Evolutionary conservation across 1,140 invertebrate species (phyloP).

Genomic region (Drusus annulatus): DNA sequence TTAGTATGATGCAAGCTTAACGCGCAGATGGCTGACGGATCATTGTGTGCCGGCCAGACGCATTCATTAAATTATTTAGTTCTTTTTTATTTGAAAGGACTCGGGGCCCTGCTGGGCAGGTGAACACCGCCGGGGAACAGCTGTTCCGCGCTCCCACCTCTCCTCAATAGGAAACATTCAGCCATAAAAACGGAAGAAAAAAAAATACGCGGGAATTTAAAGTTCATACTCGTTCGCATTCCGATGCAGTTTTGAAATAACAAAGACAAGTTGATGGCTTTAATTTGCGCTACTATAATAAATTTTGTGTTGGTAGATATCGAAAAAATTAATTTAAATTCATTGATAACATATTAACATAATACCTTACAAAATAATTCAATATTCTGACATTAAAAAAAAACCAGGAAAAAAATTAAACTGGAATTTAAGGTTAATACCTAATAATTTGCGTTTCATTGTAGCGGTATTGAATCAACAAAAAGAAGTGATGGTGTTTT

Average conservation of each 20-base stretch:
- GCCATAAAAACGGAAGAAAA: slow-evolving; percentile 12
- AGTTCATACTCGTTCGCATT: neutral
- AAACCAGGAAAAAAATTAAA: too few species aligned
- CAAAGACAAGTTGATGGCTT: too few species aligned
- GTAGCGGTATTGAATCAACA: too few species aligned
- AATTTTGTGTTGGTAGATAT: too few species aligned
- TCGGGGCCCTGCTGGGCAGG: slow-evolving; percentile 3
- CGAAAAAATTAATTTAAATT: too few species aligned
- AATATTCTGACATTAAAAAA: too few species aligned
- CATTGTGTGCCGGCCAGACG: slow-evolving; percentile 30
- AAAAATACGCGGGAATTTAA: slow-evolving; percentile 2
- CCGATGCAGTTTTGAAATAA: neutral
- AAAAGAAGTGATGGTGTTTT: too few species aligned
- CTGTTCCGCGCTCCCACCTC: slow-evolving; percentile 8
- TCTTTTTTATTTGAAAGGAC: slow-evolving; percentile 30
- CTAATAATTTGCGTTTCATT: too few species aligned
- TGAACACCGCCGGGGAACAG: slow-evolving; percentile 8
- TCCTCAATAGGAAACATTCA: neutral
- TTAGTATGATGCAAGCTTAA: neutral
- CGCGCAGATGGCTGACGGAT: slow-evolving; percentile 22
- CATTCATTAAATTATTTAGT: slow-evolving; percentile 33
- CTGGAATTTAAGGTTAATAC: too few species aligned
- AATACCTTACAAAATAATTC: too few species aligned
- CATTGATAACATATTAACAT: too few species aligned
- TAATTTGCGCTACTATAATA: too few species aligned